These are phyloP conservation scores for Austrofundulus limnaeus DNA, from an alignment of 2,113 vertebrate species.

Conservation along the genomic window DNA sequence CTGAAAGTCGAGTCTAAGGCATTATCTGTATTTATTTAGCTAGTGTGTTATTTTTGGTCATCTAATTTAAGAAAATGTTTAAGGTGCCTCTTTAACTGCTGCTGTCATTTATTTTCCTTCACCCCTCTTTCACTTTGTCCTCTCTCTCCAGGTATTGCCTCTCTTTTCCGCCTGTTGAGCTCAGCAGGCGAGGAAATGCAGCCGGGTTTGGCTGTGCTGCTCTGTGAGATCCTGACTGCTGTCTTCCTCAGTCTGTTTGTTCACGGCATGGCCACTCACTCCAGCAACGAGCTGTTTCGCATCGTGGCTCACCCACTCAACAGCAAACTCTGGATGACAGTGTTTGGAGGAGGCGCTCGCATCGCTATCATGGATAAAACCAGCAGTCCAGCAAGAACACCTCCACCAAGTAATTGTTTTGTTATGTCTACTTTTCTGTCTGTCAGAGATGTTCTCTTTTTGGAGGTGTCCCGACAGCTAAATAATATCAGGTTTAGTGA, in stretches of 20 bases:
- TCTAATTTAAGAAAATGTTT: background rate
- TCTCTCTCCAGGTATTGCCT: constrained; percentile 80
- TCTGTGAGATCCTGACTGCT: constrained; percentile 94
- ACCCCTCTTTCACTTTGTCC: background rate
- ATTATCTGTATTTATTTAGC: too few relatives aligned
- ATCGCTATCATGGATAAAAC: constrained; percentile 74
- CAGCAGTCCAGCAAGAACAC: constrained; percentile 68
- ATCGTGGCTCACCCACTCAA: constrained; percentile 93
- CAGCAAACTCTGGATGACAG: constrained; percentile 90
- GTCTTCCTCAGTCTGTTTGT: constrained; percentile 95
- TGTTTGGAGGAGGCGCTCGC: constrained; percentile 92
- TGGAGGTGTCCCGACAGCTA: constrained; percentile 32
- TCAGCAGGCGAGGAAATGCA: constrained; percentile 92
- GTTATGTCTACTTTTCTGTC: background rate
- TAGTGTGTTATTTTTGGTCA: background rate
- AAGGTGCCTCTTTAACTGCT: background rate
- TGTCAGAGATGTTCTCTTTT: constrained; percentile 3
- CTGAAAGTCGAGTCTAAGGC: too few relatives aligned
- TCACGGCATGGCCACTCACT: constrained; percentile 95
- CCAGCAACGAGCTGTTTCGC: constrained; percentile 91
- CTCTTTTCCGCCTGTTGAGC: constrained; percentile 85
- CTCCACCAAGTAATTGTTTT: constrained; percentile 76
- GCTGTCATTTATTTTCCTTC: background rate
- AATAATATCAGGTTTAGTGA: constrained; percentile 36
- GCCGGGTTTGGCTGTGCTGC: constrained; percentile 87